Evolutionary conservation across 1,140 invertebrate genomes (phyloP).

Genomic region (Microvelia longipes): DNA sequence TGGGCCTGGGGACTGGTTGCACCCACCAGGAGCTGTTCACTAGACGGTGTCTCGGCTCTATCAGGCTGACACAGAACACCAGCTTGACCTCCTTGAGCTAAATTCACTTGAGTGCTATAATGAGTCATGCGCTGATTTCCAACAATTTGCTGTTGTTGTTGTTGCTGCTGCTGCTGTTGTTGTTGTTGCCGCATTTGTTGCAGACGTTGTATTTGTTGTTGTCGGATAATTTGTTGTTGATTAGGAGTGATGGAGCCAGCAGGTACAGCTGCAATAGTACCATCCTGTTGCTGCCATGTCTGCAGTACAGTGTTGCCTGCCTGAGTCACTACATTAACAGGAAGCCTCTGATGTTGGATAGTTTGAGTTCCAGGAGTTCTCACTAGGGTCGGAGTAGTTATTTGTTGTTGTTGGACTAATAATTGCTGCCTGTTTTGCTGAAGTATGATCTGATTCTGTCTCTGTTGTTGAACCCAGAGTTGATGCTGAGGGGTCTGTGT

Average conservation of each 20-base stretch:
- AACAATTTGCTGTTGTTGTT: conserved; percentile 22
- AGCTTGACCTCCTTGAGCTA: conserved; percentile 5
- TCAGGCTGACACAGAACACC: conserved; percentile 8
- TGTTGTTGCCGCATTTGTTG: conserved; percentile 27
- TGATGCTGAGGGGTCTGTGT: conserved; percentile 46
- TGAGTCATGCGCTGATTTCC: conserved; percentile 8
- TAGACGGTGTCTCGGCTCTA: not conserved
- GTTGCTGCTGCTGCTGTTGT: conserved; percentile 26
- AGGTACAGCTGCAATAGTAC: conserved; percentile 24
- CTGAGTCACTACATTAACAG: conserved; percentile 15
- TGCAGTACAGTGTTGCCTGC: conserved; percentile 22
- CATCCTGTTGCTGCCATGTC: conserved; percentile 37
- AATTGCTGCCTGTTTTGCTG: conserved; percentile 25
- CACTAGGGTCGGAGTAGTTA: conserved; percentile 29
- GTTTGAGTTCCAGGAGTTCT: conserved; percentile 4
- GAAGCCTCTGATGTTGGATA: conserved; percentile 15
- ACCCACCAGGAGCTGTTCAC: conserved; percentile 6
- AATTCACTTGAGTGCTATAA: conserved; percentile 12
- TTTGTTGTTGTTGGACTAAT: conserved; percentile 26
- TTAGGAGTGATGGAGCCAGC: conserved; percentile 22
- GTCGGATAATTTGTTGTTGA: conserved; percentile 29
- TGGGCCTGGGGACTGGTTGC: conserved; percentile 14
- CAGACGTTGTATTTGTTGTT: conserved; percentile 35
- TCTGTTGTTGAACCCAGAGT: conserved; percentile 45
- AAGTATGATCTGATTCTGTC: conserved; percentile 32